Conservation (phyloP, 2,888 invertebrate species). For the Thereva nobilitata region DNA sequence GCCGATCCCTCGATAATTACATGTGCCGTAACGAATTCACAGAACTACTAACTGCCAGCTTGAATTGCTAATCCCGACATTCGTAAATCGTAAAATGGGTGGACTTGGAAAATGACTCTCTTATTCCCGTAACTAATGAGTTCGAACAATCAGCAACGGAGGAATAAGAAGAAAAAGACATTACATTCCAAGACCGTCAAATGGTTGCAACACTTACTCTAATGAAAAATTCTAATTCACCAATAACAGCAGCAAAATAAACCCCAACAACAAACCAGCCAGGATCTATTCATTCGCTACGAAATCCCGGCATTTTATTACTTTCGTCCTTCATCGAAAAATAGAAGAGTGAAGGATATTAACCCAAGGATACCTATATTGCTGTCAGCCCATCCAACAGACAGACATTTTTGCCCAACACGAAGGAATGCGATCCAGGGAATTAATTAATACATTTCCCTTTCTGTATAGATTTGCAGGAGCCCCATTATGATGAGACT, state of each 20-base stretch:
- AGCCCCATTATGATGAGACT: constrained; percentile 31
- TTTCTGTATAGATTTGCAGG: constrained; percentile 19
- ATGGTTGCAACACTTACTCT: constrained; percentile 47
- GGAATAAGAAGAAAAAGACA: neutral
- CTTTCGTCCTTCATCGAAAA: constrained; percentile 28
- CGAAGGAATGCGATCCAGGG: constrained; percentile 45
- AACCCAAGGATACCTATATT: constrained; percentile 15
- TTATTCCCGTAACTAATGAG: too few species aligned
- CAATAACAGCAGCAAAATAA: constrained; percentile 43
- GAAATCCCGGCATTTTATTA: constrained; percentile 40
- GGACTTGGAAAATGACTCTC: too few species aligned
- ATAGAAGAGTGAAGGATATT: constrained; percentile 10
- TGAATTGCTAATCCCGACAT: too few species aligned
- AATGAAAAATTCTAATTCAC: constrained; percentile 48
- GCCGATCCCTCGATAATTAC: too few species aligned
- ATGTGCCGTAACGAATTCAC: too few species aligned
- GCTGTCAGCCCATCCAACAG: constrained; percentile 36
- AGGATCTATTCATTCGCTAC: constrained; percentile 18
- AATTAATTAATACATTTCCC: constrained; percentile 47
- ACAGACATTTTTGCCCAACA: constrained; percentile 41
- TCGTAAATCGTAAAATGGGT: too few species aligned
- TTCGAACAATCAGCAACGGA: too few species aligned
- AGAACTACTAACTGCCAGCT: too few species aligned
- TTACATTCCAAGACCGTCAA: constrained; percentile 41
- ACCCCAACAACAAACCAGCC: constrained; percentile 20